phyloP scores from a whole-genome alignment of 2,797 vertebrate genomes.

The Dromococcyx pavoninus region DNA sequence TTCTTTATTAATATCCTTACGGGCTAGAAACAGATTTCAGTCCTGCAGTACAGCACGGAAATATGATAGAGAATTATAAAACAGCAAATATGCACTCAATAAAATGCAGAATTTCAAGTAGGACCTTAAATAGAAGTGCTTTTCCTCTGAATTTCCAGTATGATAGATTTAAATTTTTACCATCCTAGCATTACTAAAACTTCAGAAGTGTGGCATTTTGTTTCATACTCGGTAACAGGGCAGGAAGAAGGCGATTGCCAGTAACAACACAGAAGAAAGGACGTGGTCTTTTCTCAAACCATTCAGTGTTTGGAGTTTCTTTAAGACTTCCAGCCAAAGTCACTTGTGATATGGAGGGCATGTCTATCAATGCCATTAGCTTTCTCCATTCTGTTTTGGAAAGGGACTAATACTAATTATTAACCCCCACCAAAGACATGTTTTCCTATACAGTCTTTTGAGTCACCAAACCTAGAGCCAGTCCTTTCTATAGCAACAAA shows the following conservation, averaged over 20 bases:
- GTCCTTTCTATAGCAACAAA: conserved; percentile 57
- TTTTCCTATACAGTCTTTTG: conserved; percentile 42
- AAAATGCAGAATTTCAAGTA: background rate
- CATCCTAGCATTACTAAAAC: background rate
- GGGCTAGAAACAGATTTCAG: background rate
- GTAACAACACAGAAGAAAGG: conserved; percentile 3
- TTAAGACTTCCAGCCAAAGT: background rate
- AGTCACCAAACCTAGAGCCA: conserved; percentile 18
- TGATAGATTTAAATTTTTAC: background rate
- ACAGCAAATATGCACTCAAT: background rate
- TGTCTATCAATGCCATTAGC: background rate
- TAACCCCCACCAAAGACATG: conserved; percentile 17
- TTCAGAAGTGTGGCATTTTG: conserved; percentile 18
- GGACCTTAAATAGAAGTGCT: background rate
- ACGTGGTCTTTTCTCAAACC: background rate
- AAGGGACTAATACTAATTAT: background rate
- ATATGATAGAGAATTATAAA: background rate
- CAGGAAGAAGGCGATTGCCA: background rate
- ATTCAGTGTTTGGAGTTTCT: background rate
- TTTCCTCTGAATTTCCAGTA: background rate
- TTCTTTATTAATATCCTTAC: background rate
- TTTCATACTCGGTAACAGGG: background rate
- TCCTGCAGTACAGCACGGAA: background rate
- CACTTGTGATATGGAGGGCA: background rate
- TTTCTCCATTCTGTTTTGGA: background rate